phyloP scores from a whole-genome alignment of 2,888 invertebrate genomes.

The Apotomis betuletana region DNA sequence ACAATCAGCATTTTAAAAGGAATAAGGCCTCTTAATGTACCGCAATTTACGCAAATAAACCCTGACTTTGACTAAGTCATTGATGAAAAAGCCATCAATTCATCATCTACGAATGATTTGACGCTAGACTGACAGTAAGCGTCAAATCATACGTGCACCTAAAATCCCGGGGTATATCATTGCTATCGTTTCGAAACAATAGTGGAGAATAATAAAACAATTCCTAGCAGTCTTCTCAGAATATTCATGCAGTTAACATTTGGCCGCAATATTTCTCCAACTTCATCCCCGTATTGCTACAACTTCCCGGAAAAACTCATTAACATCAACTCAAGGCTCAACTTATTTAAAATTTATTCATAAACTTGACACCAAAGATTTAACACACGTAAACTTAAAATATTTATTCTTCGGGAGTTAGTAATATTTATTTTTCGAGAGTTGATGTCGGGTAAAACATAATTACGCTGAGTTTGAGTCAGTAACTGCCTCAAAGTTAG shows the following conservation, averaged over 20 bases:
- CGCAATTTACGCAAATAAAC: too few relatives aligned
- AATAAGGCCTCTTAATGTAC: too few relatives aligned
- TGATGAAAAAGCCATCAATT: too few relatives aligned
- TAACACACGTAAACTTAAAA: slow-evolving; percentile 12
- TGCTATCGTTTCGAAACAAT: too few relatives aligned
- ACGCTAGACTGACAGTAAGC: too few relatives aligned
- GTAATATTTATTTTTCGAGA: too few relatives aligned
- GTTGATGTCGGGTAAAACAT: slow-evolving; percentile 16
- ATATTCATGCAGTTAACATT: neutral
- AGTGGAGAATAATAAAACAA: neutral
- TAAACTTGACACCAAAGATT: slow-evolving; percentile 14
- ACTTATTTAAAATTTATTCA: slow-evolving; percentile 29
- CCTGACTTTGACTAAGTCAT: too few relatives aligned
- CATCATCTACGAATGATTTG: too few relatives aligned
- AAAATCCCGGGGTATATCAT: too few relatives aligned
- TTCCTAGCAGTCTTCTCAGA: neutral
- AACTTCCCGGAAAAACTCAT: slow-evolving; percentile 16
- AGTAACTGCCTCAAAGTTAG: slow-evolving; percentile 25
- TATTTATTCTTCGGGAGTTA: slow-evolving; percentile 11
- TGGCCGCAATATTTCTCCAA: neutral
- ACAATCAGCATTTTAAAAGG: too few relatives aligned
- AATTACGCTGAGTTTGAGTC: slow-evolving; percentile 31
- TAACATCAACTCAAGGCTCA: slow-evolving; percentile 1
- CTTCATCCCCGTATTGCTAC: neutral
- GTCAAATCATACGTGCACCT: too few relatives aligned